A percentile compares a stretch with the other conserved stretches of the same genome.
Evolutionary conservation across 2,797 vertebrate genomes (phyloP).

Genomic region (Hemibagrus guttatus): DNA sequence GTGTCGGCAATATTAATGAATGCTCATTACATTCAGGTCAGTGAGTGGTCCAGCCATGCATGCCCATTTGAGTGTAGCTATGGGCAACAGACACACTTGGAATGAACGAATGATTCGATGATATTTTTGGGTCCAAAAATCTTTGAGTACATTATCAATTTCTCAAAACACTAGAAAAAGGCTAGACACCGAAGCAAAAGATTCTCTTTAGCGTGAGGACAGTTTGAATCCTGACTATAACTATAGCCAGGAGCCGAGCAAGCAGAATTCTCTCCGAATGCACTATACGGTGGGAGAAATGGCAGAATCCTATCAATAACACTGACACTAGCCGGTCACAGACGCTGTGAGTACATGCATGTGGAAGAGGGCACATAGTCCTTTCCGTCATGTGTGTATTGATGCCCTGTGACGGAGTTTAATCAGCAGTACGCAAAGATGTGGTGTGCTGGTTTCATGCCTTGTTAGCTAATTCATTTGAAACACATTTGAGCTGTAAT

Average conservation of each 20-base stretch:
- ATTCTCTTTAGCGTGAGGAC: not conserved
- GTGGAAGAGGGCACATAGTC: not conserved
- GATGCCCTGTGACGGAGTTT: not conserved
- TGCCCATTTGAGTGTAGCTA: slow-evolving; percentile 10
- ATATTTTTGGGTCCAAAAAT: not conserved
- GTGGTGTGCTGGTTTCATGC: not conserved
- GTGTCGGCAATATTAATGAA: slow-evolving; percentile 37
- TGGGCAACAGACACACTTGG: not conserved
- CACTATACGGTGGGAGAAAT: not conserved
- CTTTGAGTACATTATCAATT: not conserved
- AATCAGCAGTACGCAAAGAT: not conserved
- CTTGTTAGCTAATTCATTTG: not conserved
- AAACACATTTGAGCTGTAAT: not conserved
- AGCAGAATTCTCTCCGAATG: not conserved
- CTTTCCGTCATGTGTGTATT: not conserved
- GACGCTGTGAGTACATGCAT: not conserved
- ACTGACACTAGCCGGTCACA: not conserved
- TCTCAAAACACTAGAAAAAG: not conserved
- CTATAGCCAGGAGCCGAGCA: not conserved
- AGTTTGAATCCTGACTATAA: too few species aligned
- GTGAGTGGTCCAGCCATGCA: slow-evolving; percentile 20
- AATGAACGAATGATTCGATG: not conserved
- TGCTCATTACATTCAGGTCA: slow-evolving; percentile 26
- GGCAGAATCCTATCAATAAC: not conserved
- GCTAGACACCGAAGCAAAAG: not conserved